Conservation (phyloP, 1,140 invertebrate species). For the Scaptomyza pallida region DNA sequence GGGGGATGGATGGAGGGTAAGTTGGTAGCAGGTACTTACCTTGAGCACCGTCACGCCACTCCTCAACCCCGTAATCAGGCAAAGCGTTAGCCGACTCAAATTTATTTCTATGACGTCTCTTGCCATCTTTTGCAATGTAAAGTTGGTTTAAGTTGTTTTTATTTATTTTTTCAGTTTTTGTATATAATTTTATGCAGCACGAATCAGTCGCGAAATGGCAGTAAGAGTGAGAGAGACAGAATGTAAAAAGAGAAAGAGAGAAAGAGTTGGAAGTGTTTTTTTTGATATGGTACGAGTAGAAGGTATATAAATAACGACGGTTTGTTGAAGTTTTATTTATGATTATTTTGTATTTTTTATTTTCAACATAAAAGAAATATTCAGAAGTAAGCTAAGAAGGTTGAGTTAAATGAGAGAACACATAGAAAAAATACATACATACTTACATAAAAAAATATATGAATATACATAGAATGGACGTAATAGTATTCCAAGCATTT, state of each 20-base stretch:
- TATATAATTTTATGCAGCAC: constrained; percentile 73
- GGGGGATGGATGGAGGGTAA: not conserved
- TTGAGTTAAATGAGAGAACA: constrained; percentile 17
- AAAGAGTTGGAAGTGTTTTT: constrained; percentile 26
- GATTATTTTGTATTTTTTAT: constrained; percentile 37
- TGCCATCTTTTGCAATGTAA: constrained; percentile 75
- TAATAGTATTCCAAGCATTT: constrained; percentile 71
- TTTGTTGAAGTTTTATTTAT: constrained; percentile 47
- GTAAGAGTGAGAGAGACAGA: constrained; percentile 3
- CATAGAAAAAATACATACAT: constrained; percentile 25
- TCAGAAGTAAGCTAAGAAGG: constrained; percentile 45
- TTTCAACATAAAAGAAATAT: constrained; percentile 71
- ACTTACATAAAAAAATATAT: constrained; percentile 60
- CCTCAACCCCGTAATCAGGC: constrained; percentile 84
- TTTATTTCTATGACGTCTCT: constrained; percentile 84
- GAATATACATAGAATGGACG: constrained; percentile 56
- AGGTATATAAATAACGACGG: constrained; percentile 61
- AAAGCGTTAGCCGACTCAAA: constrained; percentile 81
- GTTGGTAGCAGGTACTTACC: constrained; percentile 67
- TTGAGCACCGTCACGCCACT: constrained; percentile 84
- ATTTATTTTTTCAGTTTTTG: constrained; percentile 20
- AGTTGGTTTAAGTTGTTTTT: constrained; percentile 34
- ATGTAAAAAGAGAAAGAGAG: constrained; percentile 21
- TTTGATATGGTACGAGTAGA: constrained; percentile 20
- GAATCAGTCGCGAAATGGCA: constrained; percentile 53